These are phyloP conservation scores for Petromus typicus DNA, from an alignment of 2,113 vertebrate species.

Conservation along the genomic window DNA sequence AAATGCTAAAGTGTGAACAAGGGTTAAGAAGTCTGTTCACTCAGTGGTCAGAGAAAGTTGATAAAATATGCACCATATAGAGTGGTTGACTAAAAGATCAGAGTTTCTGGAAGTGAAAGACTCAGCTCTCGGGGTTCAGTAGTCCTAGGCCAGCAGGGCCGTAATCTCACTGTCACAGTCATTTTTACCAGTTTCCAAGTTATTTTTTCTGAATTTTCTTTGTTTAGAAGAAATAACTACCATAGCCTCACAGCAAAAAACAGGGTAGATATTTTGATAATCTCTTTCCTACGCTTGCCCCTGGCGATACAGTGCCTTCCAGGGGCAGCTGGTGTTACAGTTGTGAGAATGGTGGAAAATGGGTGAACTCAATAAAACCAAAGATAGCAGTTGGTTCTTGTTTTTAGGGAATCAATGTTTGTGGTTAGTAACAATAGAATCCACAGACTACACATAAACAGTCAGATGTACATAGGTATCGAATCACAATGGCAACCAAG, in stretches of 20 bases:
- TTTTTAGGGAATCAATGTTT: neutral
- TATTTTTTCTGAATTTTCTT: constrained; percentile 21
- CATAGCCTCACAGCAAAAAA: neutral
- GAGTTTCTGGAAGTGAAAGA: neutral
- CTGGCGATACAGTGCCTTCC: neutral
- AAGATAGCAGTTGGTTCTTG: neutral
- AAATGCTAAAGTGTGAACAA: neutral
- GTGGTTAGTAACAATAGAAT: neutral
- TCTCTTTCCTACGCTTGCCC: neutral
- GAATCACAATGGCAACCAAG: neutral
- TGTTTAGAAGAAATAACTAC: neutral
- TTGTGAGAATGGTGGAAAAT: neutral
- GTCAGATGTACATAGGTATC: neutral
- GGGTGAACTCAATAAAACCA: neutral
- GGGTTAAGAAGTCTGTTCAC: neutral
- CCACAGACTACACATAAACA: neutral
- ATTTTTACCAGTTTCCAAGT: neutral
- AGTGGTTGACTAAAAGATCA: neutral
- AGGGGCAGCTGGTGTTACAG: neutral
- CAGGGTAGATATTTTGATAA: neutral
- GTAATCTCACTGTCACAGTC: neutral
- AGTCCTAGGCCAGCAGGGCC: neutral
- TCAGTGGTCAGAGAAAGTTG: neutral
- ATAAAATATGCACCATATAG: neutral
- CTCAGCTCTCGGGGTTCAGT: neutral